Evolutionary conservation across 2,888 invertebrate genomes (phyloP).

Genomic region (Stenodema calcarata): DNA sequence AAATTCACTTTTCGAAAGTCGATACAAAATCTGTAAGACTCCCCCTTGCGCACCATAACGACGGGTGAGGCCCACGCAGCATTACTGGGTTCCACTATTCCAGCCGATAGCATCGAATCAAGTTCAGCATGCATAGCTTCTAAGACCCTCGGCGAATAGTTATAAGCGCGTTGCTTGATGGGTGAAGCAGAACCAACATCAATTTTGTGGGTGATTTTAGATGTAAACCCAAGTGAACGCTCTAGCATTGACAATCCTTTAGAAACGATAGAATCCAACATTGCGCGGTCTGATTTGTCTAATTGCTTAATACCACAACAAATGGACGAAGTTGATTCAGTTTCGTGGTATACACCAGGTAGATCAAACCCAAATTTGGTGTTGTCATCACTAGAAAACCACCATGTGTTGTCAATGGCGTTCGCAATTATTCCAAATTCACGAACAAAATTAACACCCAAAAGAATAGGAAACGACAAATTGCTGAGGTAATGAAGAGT

Average conservation of each 20-base stretch:
- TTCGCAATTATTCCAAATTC: neutral
- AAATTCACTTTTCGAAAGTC: slow-evolving; percentile 61
- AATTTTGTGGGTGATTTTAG: slow-evolving; percentile 21
- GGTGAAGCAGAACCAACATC: slow-evolving; percentile 19
- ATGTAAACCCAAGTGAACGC: neutral
- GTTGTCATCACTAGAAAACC: neutral
- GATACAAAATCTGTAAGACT: slow-evolving; percentile 59
- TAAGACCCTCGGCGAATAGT: slow-evolving; percentile 26
- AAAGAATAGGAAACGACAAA: neutral
- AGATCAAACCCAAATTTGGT: neutral
- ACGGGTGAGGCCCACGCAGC: slow-evolving; percentile 34
- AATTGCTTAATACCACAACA: slow-evolving; percentile 19
- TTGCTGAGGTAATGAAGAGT: neutral
- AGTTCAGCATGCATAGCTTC: slow-evolving; percentile 25
- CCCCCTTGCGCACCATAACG: slow-evolving; percentile 53
- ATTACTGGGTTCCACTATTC: slow-evolving; percentile 16
- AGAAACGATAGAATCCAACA: neutral
- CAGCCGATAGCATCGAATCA: slow-evolving; percentile 3
- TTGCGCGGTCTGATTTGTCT: neutral
- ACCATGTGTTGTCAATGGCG: neutral
- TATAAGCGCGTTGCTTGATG: slow-evolving; percentile 33
- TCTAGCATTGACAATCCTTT: neutral
- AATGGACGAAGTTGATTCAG: neutral
- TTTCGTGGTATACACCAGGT: neutral
- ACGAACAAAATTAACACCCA: neutral